These are phyloP conservation scores for Catostylus mosaicus DNA, from an alignment of 30 jellyfish, hydroid and myxozoan species.

Conservation along the genomic window DNA sequence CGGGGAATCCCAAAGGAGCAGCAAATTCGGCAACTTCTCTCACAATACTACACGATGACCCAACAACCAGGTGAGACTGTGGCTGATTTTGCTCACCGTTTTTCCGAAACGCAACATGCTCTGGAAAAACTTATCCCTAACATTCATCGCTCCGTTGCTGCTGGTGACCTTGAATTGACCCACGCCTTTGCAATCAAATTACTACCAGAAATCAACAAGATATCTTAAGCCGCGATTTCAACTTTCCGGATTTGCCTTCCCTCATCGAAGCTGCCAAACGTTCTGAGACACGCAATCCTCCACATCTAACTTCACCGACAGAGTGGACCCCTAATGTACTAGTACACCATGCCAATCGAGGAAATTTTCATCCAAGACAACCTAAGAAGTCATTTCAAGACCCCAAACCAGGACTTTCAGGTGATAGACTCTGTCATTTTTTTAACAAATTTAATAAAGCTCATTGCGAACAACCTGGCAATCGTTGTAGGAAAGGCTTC, in stretches of 20 bases:
- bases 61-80: slow-evolving; percentile 35
- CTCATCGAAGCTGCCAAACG: slow-evolving; percentile 36
- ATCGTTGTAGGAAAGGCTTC: too few species aligned
- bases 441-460: too few species aligned
- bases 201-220: slow-evolving; percentile 10
- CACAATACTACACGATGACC: slow-evolving; percentile 8
- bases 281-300: too few species aligned
- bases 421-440: too few species aligned
- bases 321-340: too few species aligned
- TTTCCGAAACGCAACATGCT: slow-evolving; percentile 25
- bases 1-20: slow-evolving; percentile 46
- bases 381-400: too few species aligned
- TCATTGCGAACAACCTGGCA: too few species aligned
- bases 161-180: too few species aligned
- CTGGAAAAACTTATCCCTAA: slow-evolving; percentile 27
- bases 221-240: slow-evolving; percentile 25
- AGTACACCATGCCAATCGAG: too few species aligned
- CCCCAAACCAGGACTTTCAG: too few species aligned
- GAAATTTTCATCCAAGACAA: too few species aligned
- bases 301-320: too few species aligned
- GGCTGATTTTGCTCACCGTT: slow-evolving; percentile 37
- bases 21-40: slow-evolving; percentile 36
- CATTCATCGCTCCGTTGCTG: slow-evolving; percentile 20
- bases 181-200: slow-evolving; percentile 26
- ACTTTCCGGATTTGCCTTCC: slow-evolving; percentile 13